Base-by-base conservation (phyloP, 37 sponge, comb jelly and placozoan genomes). In the Halichondria panicea region DNA sequence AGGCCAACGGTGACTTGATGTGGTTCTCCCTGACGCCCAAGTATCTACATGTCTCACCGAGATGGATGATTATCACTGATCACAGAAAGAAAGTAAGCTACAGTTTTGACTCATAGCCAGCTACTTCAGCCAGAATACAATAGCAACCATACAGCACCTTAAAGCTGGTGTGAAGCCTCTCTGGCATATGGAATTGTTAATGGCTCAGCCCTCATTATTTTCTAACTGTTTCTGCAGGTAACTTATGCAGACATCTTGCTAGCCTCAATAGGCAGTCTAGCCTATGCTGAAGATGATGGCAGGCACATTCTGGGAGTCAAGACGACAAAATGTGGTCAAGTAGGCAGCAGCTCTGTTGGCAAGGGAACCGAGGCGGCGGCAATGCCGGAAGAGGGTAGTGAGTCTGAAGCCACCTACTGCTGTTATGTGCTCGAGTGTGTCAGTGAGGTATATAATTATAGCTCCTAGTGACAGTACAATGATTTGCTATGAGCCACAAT, bases 201-300 rank as follows among this genome's bases (percentile, higher is more conserved):
- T n/a, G n/a, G n/a, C n/a, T n/a, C n/a, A n/a, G n/a, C n/a, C n/a
- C n/a, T n/a, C n/a, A n/a, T n/a, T n/a, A n/a, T n/a, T n/a, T 55
- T 45, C 9, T 55, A 22, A 2, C n/a, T 36, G 54, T 40, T 30
- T 53, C 5, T 58, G 36, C 70, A 93, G 94, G 62, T 77, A 24
- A 60, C 82, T 31, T 93, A 83, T 74, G 79, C 76, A 40, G 82
- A 89, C 25, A 40, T 81, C 50, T 63, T 61, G 28, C 63, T 83
- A 33, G 72, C 72, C 0, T 75, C 70, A 36, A 39, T 93, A 27
- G 87, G 88, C 48, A 93, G 94, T 55, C 69, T 93, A 22, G 66
- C 83, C 3, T 93, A 93, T 79, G 94, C 84, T n/a, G 91, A 93
- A 73, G 91, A 93, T 63, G 94, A 93, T 43, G 71, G 64, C 19